These are phyloP conservation scores for Bufo gargarizans DNA, from an alignment of 2,113 vertebrate species.

Conservation along the genomic window DNA sequence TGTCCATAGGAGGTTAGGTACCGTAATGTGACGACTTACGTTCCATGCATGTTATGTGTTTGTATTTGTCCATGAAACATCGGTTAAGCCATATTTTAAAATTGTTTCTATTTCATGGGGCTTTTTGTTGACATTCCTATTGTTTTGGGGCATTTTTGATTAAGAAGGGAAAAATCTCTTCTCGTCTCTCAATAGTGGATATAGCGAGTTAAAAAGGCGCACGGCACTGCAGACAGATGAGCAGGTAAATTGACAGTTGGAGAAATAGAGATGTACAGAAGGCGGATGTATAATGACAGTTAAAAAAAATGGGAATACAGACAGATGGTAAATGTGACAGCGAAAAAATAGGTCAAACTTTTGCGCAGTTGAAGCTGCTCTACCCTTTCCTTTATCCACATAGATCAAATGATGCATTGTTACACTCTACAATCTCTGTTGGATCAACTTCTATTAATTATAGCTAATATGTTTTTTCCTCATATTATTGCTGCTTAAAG, in stretches of 20 bases:
- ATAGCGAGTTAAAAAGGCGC: background rate
- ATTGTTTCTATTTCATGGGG: background rate
- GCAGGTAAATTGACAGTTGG: conserved; percentile 19
- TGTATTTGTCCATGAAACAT: background rate
- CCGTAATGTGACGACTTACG: background rate
- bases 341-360: conserved; percentile 32
- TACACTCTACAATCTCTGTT: background rate
- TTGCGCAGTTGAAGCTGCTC: conserved; percentile 14
- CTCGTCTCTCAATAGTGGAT: background rate
- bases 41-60: background rate
- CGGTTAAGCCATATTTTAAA: background rate
- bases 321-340: conserved; percentile 35
- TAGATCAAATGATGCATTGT: background rate
- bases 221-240: background rate
- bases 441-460: background rate
- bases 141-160: background rate
- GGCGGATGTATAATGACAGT: conserved; percentile 6
- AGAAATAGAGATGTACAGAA: conserved; percentile 32
- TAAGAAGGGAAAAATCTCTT: background rate
- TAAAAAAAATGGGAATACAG: background rate
- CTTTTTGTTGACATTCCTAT: background rate
- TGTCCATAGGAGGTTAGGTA: background rate
- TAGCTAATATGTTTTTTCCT: too few species aligned
- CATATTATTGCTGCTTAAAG: too few species aligned
- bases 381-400: background rate